Evolutionary conservation across 2,888 invertebrate species (phyloP), one percentile per base, ranked within the genome.

Genomic region (Lysandra coridon): DNA sequence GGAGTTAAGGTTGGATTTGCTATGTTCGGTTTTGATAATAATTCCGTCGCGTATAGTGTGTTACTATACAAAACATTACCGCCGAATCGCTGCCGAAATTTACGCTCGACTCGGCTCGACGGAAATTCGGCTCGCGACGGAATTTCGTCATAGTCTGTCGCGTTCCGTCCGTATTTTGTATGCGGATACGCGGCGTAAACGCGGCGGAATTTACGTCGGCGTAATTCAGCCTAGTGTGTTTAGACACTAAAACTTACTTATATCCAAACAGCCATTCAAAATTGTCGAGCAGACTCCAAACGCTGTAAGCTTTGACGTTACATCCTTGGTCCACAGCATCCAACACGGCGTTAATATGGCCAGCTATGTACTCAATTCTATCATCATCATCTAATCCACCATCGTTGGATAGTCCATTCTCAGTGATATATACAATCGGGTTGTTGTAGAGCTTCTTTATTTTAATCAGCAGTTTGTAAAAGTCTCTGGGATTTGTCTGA

Each of bases 361-460:
- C 81, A 82, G 87, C 84, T 4, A 87, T 80, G 83, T 88, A 91
- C 3, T 84, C 78, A 53, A 91, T 83, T 74, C 93, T 84, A 30
- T 87, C 87, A 0, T 83, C 81, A 84, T 95, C 95, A 4, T 88
- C 82, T 6, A 89, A 81, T 17, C 86, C 86, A 40, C 88, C 92
- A 1, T 79, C 73, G 76, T 92, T 92, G 2, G 75, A 40, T 30
- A 37, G 30, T 1, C 79, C 79, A 44, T 76, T 79, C 14, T 76
- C 79, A n/a, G 79, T 79, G n/a, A 79, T 79, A 33, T 64, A 76
- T 1, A 79, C 60, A 1, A 44, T 40, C 2, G 79, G 79, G 30
- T 79, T 76, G 14, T 76, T 76, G 23, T 79, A 79, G 12, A 49
- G 17, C n/a, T 62, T 23, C 37, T 49, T 79, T 14, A 79, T 76